These are phyloP conservation scores for Pammene fasciana DNA, from an alignment of 2,888 invertebrate genomes.

Conservation along the genomic window DNA sequence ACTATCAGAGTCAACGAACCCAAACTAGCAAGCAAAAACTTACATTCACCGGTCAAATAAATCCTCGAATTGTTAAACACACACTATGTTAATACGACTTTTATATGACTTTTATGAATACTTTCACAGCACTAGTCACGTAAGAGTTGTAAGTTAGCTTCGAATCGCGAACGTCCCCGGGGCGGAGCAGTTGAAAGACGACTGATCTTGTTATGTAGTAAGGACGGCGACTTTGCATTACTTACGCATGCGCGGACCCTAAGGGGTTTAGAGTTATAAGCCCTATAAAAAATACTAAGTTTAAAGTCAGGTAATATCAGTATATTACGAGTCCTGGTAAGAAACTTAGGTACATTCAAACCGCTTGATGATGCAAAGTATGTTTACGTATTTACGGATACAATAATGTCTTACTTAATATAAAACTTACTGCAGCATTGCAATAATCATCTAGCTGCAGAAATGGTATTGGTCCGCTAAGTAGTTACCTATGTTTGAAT, in stretches of 20 bases:
- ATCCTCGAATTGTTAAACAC: slow-evolving; percentile 20
- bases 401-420: background rate
- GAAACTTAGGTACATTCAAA: too few relatives aligned
- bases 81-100: slow-evolving; percentile 21
- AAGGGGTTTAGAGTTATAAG: slow-evolving; percentile 12
- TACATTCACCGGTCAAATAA: slow-evolving; percentile 18
- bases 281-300: slow-evolving; percentile 9
- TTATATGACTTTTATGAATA: slow-evolving; percentile 20
- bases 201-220: slow-evolving; percentile 32
- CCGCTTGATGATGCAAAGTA: background rate
- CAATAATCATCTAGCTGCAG: slow-evolving; percentile 1
- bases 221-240: slow-evolving; percentile 25
- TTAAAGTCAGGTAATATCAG: background rate
- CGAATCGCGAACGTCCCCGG: slow-evolving; percentile 27
- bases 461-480: slow-evolving; percentile 14
- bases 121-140: slow-evolving; percentile 38
- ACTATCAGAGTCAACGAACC: slow-evolving; percentile 28
- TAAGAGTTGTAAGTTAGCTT: slow-evolving; percentile 22
- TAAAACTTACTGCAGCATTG: background rate
- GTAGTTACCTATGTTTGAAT: slow-evolving; percentile 13
- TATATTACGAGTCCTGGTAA: too few relatives aligned
- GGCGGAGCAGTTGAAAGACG: slow-evolving; percentile 31
- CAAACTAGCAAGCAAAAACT: slow-evolving; percentile 17
- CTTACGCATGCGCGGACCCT: slow-evolving; percentile 34
- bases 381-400: background rate